A percentile compares a stretch with the other conserved stretches of the same genome.
Conservation (phyloP, 2,797 vertebrate genomes). For the Trachurus trachurus region DNA sequence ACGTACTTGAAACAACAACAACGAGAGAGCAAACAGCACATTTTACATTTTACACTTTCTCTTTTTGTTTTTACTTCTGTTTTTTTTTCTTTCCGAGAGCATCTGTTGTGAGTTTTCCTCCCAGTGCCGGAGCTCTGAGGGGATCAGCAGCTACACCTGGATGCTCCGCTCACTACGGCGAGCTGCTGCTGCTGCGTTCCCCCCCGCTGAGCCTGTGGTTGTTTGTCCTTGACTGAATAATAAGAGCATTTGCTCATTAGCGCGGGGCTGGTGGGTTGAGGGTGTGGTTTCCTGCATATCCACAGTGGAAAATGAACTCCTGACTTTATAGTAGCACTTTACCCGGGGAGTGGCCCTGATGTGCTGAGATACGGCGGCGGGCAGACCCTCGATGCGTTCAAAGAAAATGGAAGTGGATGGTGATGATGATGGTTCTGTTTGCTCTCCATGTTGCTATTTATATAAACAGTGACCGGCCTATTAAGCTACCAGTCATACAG, state of each 20-base stretch:
- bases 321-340: slow-evolving; percentile 41
- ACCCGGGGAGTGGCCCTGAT: slow-evolving; percentile 45
- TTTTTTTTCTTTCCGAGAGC: neutral
- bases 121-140: neutral
- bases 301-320: slow-evolving; percentile 49
- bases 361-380: slow-evolving; percentile 24
- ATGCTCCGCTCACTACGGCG: slow-evolving; percentile 52
- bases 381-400: neutral
- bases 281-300: slow-evolving; percentile 65
- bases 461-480: slow-evolving; percentile 9
- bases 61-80: neutral
- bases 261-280: slow-evolving; percentile 44
- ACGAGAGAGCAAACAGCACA: neutral
- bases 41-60: slow-evolving; percentile 1
- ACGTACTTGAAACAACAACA: neutral
- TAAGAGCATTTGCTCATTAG: slow-evolving; percentile 56
- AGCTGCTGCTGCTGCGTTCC: slow-evolving; percentile 14
- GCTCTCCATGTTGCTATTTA: slow-evolving; percentile 16
- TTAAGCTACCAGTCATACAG: slow-evolving; percentile 12
- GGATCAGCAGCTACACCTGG: slow-evolving; percentile 49
- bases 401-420: neutral
- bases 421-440: neutral
- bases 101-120: slow-evolving; percentile 37
- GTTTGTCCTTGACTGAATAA: slow-evolving; percentile 47
- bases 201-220: slow-evolving; percentile 47